These are phyloP conservation scores for Maniola jurtina DNA, from an alignment of 1,140 invertebrate species.

Conservation along the genomic window DNA sequence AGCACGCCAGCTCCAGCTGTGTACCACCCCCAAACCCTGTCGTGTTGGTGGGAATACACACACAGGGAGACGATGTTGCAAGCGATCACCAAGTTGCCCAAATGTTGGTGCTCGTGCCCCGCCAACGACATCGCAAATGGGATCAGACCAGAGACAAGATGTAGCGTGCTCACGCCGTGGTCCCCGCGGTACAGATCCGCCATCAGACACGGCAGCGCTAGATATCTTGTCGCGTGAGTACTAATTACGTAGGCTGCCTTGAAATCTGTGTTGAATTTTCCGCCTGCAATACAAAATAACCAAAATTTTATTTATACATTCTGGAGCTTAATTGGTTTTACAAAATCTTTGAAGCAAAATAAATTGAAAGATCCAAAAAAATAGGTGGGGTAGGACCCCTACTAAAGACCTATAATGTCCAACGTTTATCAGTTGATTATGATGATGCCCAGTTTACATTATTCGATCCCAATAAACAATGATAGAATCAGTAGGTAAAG, in stretches of 20 bases:
- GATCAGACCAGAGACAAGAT: slow-evolving; percentile 56
- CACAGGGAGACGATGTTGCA: slow-evolving; percentile 56
- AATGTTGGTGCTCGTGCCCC: slow-evolving; percentile 46
- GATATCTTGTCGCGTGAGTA: slow-evolving; percentile 48
- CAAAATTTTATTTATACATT: background rate
- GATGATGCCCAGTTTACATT: too few relatives aligned
- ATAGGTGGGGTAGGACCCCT: too few relatives aligned
- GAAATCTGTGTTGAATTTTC: slow-evolving; percentile 55
- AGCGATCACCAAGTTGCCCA: slow-evolving; percentile 56
- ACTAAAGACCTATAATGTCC: too few relatives aligned
- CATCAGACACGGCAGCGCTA: slow-evolving; percentile 62
- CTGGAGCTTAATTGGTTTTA: too few relatives aligned
- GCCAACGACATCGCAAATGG: slow-evolving; percentile 53
- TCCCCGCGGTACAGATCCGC: slow-evolving; percentile 56
- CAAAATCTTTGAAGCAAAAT: too few relatives aligned
- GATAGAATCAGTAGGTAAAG: too few relatives aligned
- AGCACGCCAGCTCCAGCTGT: slow-evolving; percentile 53
- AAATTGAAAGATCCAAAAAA: too few relatives aligned
- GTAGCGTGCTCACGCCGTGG: slow-evolving; percentile 39
- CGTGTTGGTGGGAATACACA: slow-evolving; percentile 45
- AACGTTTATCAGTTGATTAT: too few relatives aligned
- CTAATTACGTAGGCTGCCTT: slow-evolving; percentile 51
- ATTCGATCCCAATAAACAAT: too few relatives aligned
- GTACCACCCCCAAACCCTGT: slow-evolving; percentile 58
- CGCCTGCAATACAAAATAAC: slow-evolving; percentile 43